Conservation (phyloP, 2,888 invertebrate genomes). For the Lycaena phlaeas region DNA sequence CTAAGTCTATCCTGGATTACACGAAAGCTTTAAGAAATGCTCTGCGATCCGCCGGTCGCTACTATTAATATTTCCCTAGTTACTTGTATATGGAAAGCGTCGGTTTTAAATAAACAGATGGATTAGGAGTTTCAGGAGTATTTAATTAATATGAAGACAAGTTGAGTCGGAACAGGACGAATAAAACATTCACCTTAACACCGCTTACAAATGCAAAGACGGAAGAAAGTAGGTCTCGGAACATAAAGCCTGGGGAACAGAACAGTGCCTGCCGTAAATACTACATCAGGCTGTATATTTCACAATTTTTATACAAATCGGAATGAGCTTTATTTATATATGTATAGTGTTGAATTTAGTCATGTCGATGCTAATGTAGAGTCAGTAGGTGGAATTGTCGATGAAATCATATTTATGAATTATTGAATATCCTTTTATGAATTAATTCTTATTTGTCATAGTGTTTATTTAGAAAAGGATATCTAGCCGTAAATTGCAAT, state of each 20-base stretch:
- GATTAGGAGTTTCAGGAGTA: background rate
- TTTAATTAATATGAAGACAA: slow-evolving; percentile 5
- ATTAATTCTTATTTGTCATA: too few species aligned
- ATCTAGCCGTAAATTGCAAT: too few species aligned
- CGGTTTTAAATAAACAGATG: background rate
- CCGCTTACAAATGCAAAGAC: slow-evolving; percentile 21
- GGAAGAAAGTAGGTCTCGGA: slow-evolving; percentile 21
- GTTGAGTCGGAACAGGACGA: slow-evolving; percentile 12
- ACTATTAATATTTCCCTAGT: background rate
- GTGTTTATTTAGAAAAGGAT: too few species aligned
- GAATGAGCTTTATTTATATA: background rate
- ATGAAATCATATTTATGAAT: too few species aligned
- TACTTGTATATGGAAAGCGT: background rate
- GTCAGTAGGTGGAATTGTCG: background rate
- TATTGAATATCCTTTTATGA: too few species aligned
- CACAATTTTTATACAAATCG: background rate
- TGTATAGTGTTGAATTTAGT: background rate
- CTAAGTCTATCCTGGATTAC: background rate
- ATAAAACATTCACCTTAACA: slow-evolving; percentile 24
- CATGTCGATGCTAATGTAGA: background rate
- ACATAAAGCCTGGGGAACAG: slow-evolving; percentile 6
- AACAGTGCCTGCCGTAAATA: background rate
- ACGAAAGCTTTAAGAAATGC: background rate
- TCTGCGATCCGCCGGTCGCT: background rate
- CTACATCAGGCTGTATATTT: background rate